A percentile compares a stretch with the other conserved stretches of the same genome.
Evolutionary conservation across 2,113 vertebrate genomes (phyloP).

Genomic region (Chauna torquata): DNA sequence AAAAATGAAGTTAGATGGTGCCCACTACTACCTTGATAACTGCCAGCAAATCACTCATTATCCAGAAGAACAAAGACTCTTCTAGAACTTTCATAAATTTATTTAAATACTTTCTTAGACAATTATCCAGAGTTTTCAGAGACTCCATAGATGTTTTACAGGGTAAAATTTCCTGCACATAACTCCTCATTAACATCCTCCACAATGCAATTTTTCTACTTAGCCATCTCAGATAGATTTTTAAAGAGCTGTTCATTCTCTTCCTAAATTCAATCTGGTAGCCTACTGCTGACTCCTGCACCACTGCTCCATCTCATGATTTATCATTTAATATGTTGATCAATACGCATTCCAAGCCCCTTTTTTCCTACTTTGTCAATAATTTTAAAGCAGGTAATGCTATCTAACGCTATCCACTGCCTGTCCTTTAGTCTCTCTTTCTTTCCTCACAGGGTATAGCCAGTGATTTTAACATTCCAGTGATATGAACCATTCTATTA

Average conservation of each 20-base stretch:
- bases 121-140: not conserved
- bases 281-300: not conserved
- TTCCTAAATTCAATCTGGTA: not conserved
- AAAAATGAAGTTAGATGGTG: not conserved
- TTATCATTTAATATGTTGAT: conserved; percentile 12
- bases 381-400: not conserved
- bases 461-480: conserved; percentile 27
- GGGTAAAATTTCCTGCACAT: not conserved
- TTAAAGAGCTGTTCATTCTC: not conserved
- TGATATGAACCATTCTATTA: not conserved
- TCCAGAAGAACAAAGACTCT: not conserved
- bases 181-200: not conserved
- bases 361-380: not conserved
- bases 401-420: not conserved
- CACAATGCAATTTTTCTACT: not conserved
- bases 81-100: not conserved
- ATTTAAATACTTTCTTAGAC: not conserved
- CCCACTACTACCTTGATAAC: not conserved
- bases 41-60: not conserved
- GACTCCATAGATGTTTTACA: not conserved
- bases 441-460: not conserved
- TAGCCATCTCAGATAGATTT: not conserved
- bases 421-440: not conserved
- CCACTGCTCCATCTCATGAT: not conserved
- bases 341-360: not conserved